Percentiles rank a stretch among this genome's conserved stretches.
Evolutionary conservation across 2,113 vertebrate genomes (phyloP).

Genomic region (Solenodon paradoxus): DNA sequence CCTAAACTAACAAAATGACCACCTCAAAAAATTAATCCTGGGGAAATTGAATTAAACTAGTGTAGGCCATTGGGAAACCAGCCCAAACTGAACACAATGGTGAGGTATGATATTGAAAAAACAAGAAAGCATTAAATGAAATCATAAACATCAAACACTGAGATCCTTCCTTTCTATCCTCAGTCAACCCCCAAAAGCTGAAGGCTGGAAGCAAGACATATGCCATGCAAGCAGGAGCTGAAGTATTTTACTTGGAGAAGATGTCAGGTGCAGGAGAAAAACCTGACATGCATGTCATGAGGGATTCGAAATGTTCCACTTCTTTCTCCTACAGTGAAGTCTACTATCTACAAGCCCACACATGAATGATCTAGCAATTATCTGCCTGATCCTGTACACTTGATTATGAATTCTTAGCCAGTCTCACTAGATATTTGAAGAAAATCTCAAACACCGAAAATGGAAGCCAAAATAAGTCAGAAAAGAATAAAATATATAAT

Average conservation of each 20-base stretch:
- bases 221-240: not conserved
- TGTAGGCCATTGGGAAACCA: not conserved
- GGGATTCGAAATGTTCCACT: not conserved
- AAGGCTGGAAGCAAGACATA: not conserved
- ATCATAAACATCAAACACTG: not conserved
- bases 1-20: not conserved
- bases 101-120: not conserved
- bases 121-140: not conserved
- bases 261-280: not conserved
- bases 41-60: not conserved
- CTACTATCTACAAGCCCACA: not conserved
- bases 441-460: not conserved
- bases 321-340: not conserved
- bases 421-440: not conserved
- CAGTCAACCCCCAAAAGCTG: not conserved
- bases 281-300: not conserved
- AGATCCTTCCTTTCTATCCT: not conserved
- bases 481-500: not conserved
- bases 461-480: not conserved
- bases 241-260: not conserved
- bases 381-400: not conserved
- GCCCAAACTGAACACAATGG: accelerated
- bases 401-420: not conserved
- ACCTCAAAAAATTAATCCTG: not conserved
- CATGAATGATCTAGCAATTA: not conserved